Conservation (phyloP, 2,888 invertebrate genomes). For the Drosophila rubida region DNA sequence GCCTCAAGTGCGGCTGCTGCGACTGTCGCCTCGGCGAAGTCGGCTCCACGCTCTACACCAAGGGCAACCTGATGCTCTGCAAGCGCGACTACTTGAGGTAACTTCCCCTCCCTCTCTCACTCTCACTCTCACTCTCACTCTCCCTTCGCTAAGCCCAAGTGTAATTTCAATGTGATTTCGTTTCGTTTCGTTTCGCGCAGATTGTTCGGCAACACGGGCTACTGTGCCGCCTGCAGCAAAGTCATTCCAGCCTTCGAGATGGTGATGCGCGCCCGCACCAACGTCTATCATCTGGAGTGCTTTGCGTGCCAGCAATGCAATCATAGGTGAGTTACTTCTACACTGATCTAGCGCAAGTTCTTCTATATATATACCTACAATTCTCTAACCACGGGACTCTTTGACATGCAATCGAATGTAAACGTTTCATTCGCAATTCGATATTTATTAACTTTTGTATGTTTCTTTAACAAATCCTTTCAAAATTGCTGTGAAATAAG, state of each 20-base stretch:
- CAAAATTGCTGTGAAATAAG: too few species aligned
- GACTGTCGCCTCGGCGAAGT: constrained; percentile 98
- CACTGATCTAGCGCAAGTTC: too few species aligned
- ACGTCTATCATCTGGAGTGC: constrained; percentile 99
- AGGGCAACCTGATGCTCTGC: constrained; percentile 97
- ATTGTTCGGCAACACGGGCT: constrained; percentile 97
- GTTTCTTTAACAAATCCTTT: too few species aligned
- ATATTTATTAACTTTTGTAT: too few species aligned
- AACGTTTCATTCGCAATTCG: too few species aligned
- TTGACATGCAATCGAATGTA: too few species aligned
- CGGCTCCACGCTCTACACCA: constrained; percentile 97
- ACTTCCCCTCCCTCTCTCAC: too few species aligned
- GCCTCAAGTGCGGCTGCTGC: constrained; percentile 98
- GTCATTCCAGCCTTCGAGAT: constrained; percentile 99
- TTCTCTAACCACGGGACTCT: too few species aligned
- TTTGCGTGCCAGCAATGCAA: constrained; percentile 99
- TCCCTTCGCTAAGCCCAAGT: background rate
- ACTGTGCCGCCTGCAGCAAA: constrained; percentile 98
- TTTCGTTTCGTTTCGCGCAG: constrained; percentile 84
- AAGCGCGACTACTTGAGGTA: constrained; percentile 97
- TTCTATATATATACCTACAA: too few species aligned
- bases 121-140: too few species aligned
- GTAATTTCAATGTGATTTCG: background rate
- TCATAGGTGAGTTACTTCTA: constrained; percentile 90
- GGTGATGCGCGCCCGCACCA: constrained; percentile 98